Conservation (phyloP, 1,140 invertebrate genomes). For the Formica exsecta region DNA sequence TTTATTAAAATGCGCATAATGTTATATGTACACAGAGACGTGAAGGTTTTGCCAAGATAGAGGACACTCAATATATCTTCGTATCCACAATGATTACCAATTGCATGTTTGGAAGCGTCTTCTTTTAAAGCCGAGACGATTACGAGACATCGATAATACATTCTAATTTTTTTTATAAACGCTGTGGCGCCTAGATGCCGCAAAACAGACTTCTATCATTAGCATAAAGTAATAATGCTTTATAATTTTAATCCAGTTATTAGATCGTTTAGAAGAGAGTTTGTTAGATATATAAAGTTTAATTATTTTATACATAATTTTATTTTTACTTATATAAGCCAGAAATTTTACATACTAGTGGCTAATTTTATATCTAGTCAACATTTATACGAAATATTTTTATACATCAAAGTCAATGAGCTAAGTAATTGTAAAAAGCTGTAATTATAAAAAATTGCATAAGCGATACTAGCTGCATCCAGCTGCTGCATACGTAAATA, state of each 20-base stretch:
- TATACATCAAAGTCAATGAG: not conserved
- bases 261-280: not conserved
- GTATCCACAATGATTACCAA: constrained; percentile 20
- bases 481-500: not conserved
- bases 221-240: not conserved
- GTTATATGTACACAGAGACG: not conserved
- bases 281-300: not conserved
- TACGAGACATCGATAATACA: constrained; percentile 26
- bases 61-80: not conserved
- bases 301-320: not conserved
- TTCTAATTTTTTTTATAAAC: constrained; percentile 64
- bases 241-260: not conserved
- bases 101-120: constrained; percentile 2
- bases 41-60: not conserved
- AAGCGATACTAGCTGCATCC: not conserved
- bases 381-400: not conserved
- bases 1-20: constrained; percentile 13
- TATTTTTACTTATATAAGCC: not conserved
- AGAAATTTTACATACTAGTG: not conserved
- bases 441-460: not conserved
- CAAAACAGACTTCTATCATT: constrained; percentile 21
- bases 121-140: constrained; percentile 2
- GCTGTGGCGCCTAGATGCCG: constrained; percentile 21
- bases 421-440: not conserved
- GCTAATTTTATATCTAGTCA: no score